Conservation (phyloP, 2,797 vertebrate genomes). For the Rhinogobio ventralis region DNA sequence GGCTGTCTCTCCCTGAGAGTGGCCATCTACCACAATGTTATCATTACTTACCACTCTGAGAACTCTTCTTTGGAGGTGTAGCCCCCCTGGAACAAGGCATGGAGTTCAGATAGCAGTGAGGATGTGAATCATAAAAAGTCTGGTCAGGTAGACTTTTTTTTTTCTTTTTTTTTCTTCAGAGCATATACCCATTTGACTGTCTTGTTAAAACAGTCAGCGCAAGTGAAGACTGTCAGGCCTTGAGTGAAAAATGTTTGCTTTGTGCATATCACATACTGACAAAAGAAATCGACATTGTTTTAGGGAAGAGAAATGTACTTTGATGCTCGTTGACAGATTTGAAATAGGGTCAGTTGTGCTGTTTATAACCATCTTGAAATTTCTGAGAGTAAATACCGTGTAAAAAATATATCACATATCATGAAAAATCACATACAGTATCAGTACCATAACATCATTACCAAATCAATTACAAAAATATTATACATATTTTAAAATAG, state of each 20-base stretch:
- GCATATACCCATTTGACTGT: constrained; percentile 21
- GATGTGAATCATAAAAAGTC: constrained; percentile 19
- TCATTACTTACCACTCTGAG: constrained; percentile 33
- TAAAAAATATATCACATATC: neutral
- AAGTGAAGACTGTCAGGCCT: neutral
- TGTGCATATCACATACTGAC: neutral
- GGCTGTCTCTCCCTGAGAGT: constrained; percentile 13
- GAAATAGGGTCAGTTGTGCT: constrained; percentile 19
- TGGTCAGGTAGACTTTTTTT: constrained; percentile 8
- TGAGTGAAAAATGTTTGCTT: constrained; percentile 14
- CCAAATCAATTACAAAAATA: neutral
- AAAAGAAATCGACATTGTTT: constrained; percentile 35
- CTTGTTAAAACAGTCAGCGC: constrained; percentile 25
- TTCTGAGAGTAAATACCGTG: neutral
- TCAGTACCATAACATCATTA: neutral
- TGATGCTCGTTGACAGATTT: neutral
- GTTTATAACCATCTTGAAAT: neutral
- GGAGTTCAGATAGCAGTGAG: constrained; percentile 14
- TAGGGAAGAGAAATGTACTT: constrained; percentile 4
- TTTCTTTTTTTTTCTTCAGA: neutral
- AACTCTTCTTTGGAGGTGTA: constrained; percentile 18
- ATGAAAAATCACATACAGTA: neutral
- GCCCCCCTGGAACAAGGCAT: neutral
- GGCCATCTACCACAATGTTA: constrained; percentile 25
- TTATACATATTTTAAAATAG: too few relatives aligned